Percentiles rank a stretch among this genome's conserved stretches.
Evolutionary conservation across 2,888 invertebrate species (phyloP).

Genomic region (Eristalinus sepulchralis): DNA sequence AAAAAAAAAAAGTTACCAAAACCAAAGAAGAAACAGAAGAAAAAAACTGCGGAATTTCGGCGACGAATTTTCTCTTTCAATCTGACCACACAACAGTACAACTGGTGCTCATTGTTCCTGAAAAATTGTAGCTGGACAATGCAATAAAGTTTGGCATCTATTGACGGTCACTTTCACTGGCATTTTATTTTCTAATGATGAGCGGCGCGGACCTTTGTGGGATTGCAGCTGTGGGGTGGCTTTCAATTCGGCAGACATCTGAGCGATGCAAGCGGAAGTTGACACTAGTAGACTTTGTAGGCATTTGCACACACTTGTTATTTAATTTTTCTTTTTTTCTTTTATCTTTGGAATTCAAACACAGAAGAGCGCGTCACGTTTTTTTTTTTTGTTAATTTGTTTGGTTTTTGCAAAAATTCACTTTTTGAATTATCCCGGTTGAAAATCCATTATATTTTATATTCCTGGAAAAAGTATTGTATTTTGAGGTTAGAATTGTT

Average conservation of each 20-base stretch:
- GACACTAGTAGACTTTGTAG: constrained; percentile 26
- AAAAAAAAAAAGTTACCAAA: neutral
- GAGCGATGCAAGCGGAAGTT: constrained; percentile 58
- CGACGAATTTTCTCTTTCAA: constrained; percentile 10
- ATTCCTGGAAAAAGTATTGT: constrained; percentile 57
- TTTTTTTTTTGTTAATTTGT: neutral
- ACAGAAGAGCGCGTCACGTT: neutral
- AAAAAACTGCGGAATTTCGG: neutral
- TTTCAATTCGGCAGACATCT: constrained; percentile 58
- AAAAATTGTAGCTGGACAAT: constrained; percentile 8
- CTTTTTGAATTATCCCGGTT: constrained; percentile 68
- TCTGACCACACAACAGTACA: neutral
- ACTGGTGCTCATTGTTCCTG: constrained; percentile 51
- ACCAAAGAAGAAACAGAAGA: neutral
- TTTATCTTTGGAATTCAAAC: neutral
- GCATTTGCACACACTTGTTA: constrained; percentile 56
- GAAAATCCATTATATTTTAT: constrained; percentile 72
- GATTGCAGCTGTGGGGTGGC: constrained; percentile 31
- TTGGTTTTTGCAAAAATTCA: constrained; percentile 17
- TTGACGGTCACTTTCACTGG: constrained; percentile 49
- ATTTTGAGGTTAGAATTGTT: constrained; percentile 14
- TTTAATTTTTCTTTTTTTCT: constrained; percentile 8
- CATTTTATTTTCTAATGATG: constrained; percentile 54
- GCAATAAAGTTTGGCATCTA: constrained; percentile 53
- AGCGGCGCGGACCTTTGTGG: constrained; percentile 12